Evolutionary conservation across 2,797 vertebrate genomes (phyloP), one percentile per base, ranked within the genome.

Genomic region (Chaetophractus vellerosus): DNA sequence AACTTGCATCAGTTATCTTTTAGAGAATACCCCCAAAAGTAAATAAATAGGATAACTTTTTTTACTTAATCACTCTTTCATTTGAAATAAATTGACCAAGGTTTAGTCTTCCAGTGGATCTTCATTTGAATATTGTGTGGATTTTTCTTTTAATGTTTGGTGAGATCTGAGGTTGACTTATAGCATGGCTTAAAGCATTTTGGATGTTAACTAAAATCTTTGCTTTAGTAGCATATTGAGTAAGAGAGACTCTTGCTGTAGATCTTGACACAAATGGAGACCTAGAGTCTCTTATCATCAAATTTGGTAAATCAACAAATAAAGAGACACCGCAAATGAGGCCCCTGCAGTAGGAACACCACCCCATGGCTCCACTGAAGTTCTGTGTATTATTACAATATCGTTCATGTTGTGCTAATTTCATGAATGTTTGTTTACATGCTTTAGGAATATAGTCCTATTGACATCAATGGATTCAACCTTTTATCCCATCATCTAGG

Each of bases 321-420:
- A 55, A 24, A 31, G 48, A 71, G n/a, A 48, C 11, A 4, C 1
- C 0, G 6, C 45, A 0, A 9, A 28, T 2, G 45, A 61, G 33
- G 36, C 3, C 3, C 6, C 9, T 0, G 36, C 5, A 1, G 0
- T 11, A 2, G 19, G 8, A 6, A 55, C 31, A 16, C 45, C 16
- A 9, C n/a, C 33, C 3, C 14, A 4, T 1, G 5, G 3, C 5
- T 2, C 15, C 69, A 18, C 1, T 59, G 36, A 5, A 6, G 6
- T 52, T 76, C 61, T n/a, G 0, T 1, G 5, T 1, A 19, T 4
- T 78, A 26, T 41, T 31, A 11, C 61, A 21, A 31, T 12, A 11
- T 18, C 2, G 21, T 48, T 57, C 2, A 0, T 1, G 66, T 21
- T 19, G 1, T 8, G n/a, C n/a, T 12, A 2, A 1, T 6, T 6